Percentiles rank a stretch among this genome's conserved stretches.
These are phyloP conservation scores for Tychaedon coryphoeus DNA, from an alignment of 2,113 vertebrate species.

Conservation along the genomic window DNA sequence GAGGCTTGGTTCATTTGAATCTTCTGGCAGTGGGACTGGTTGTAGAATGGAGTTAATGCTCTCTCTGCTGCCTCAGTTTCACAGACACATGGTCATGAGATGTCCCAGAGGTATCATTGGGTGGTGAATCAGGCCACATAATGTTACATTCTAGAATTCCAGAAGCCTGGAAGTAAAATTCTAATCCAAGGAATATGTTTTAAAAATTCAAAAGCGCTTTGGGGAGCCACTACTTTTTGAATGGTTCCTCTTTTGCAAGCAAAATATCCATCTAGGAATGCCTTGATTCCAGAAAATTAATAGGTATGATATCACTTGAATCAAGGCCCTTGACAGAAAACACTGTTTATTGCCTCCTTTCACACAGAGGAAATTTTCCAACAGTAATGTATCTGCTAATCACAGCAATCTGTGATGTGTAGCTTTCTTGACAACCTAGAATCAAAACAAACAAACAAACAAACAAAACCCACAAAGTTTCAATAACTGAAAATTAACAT, in stretches of 20 bases:
- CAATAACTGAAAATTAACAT: not conserved
- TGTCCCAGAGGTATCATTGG: accelerated
- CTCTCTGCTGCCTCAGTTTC: accelerated
- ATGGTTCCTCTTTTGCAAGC: not conserved
- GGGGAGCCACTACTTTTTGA: not conserved
- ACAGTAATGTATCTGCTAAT: not conserved
- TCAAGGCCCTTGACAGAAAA: not conserved
- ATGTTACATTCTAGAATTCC: not conserved
- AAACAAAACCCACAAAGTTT: not conserved
- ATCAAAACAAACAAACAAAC: not conserved
- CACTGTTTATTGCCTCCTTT: not conserved
- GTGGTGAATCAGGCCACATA: not conserved
- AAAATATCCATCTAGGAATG: not conserved
- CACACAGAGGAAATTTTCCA: not conserved
- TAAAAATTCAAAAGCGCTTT: not conserved
- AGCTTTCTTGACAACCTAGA: not conserved
- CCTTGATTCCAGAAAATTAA: not conserved
- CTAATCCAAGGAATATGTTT: not conserved
- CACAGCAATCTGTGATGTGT: not conserved
- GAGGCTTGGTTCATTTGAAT: not conserved
- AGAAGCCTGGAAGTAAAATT: not conserved
- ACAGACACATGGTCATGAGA: accelerated
- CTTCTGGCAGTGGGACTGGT: accelerated
- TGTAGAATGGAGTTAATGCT: not conserved
- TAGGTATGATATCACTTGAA: not conserved